Evolutionary conservation across 1,140 invertebrate genomes (phyloP).

Genomic region (Drosophila kikkawai): DNA sequence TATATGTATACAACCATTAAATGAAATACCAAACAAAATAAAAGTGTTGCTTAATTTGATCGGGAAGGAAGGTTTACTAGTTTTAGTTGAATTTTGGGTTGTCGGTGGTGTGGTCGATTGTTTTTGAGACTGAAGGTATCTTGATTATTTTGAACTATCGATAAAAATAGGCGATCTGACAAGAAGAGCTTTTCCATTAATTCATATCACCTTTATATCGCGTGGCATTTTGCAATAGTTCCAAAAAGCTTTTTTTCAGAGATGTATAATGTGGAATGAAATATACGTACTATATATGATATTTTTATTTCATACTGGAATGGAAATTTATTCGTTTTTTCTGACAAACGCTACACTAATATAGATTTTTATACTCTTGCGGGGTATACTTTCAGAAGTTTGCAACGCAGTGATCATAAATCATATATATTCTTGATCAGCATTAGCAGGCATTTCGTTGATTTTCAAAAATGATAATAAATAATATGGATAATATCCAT

Average conservation of each 20-base stretch:
- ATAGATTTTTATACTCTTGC: too few species aligned
- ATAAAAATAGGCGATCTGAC: not conserved
- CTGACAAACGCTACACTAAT: too few species aligned
- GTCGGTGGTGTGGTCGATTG: not conserved
- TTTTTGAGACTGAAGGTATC: not conserved
- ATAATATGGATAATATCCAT: too few species aligned
- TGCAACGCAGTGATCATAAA: too few species aligned
- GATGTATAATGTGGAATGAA: too few species aligned
- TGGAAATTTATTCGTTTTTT: too few species aligned
- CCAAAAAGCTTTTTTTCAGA: not conserved
- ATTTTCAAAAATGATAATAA: too few species aligned
- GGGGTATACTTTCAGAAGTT: too few species aligned
- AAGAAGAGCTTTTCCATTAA: not conserved
- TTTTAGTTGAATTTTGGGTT: not conserved
- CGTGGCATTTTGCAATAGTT: conserved; percentile 4
- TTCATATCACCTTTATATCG: not conserved
- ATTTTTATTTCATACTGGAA: too few species aligned
- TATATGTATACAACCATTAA: conserved; percentile 59
- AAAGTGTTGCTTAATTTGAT: not conserved
- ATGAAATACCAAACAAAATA: conserved; percentile 30
- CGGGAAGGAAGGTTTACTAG: not conserved
- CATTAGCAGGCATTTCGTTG: too few species aligned
- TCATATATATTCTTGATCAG: too few species aligned
- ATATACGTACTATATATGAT: too few species aligned
- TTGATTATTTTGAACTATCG: not conserved